phyloP scores from a whole-genome alignment of 2,888 invertebrate genomes.

The Sinelater perroti region DNA sequence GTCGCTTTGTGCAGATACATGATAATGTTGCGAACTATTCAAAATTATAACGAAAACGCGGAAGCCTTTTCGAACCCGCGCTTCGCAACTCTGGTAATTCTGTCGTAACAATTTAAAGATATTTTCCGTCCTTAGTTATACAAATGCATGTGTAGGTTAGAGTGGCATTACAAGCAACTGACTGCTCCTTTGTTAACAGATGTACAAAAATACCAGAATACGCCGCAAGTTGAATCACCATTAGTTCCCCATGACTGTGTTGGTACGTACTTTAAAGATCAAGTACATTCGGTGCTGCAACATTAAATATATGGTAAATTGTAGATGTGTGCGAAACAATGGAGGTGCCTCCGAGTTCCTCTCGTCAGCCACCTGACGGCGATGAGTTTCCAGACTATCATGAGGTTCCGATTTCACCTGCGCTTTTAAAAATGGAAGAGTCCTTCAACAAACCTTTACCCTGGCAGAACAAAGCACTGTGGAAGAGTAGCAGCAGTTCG shows the following conservation, averaged over 20 bases:
- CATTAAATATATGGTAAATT: conserved; percentile 6
- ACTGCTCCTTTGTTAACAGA: neutral
- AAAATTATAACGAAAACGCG: no score
- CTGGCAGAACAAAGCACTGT: conserved; percentile 19
- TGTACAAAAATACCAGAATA: neutral
- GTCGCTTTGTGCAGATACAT: no score
- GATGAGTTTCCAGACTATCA: conserved; percentile 81
- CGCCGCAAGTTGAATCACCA: neutral
- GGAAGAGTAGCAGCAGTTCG: conserved; percentile 44
- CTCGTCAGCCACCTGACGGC: conserved; percentile 82
- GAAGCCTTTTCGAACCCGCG: no score
- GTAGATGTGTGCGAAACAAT: conserved; percentile 50
- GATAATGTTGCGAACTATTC: no score
- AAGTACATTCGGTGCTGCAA: no score
- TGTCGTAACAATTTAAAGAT: no score
- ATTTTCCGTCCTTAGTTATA: no score
- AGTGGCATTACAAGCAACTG: no score
- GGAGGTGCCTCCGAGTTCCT: conserved; percentile 68
- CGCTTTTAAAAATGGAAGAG: conserved; percentile 10
- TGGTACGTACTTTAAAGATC: conserved; percentile 1
- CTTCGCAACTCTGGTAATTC: no score
- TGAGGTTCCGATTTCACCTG: conserved; percentile 60
- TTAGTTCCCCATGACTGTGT: neutral
- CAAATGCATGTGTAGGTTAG: no score
- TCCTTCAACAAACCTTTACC: conserved; percentile 4